Evolutionary conservation across 2,888 invertebrate species (phyloP).

Genomic region (Cremastinae sp.): DNA sequence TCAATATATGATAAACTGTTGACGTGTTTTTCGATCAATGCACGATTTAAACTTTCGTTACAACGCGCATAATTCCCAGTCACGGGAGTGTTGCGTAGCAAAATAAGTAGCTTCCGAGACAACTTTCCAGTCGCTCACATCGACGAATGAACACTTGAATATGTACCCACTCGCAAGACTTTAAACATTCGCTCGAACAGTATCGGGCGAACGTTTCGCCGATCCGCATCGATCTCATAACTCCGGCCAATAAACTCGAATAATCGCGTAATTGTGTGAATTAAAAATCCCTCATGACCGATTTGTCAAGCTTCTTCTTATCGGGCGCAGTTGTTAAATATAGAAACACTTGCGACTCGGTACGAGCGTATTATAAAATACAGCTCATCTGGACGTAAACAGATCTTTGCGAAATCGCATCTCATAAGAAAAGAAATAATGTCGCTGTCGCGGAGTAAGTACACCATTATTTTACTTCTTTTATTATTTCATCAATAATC

Average conservation of each 20-base stretch:
- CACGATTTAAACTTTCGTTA: neutral
- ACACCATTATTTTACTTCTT: neutral
- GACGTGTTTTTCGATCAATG: neutral
- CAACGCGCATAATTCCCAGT: slow-evolving; percentile 2
- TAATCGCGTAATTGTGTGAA: slow-evolving; percentile 22
- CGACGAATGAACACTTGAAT: slow-evolving; percentile 34
- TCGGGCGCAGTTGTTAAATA: slow-evolving; percentile 12
- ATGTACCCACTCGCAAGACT: slow-evolving; percentile 20
- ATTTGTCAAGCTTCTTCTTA: slow-evolving; percentile 15
- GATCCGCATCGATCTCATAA: slow-evolving; percentile 30
- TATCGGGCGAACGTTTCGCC: slow-evolving; percentile 34
- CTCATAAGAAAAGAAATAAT: slow-evolving; percentile 5
- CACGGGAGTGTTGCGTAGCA: slow-evolving; percentile 38
- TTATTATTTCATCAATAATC: neutral
- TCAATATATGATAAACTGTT: neutral
- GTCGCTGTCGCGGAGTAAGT: slow-evolving; percentile 51
- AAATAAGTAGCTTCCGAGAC: slow-evolving; percentile 41
- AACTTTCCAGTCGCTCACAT: slow-evolving; percentile 56
- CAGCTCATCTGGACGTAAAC: neutral
- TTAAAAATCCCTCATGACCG: slow-evolving; percentile 9
- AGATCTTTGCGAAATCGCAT: neutral
- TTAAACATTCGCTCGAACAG: slow-evolving; percentile 38
- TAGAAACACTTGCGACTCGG: neutral
- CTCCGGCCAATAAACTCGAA: slow-evolving; percentile 28
- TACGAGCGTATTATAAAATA: neutral